Base-by-base conservation (phyloP, 2,888 invertebrate species). In the Poecilobothrus nobilitatus region DNA sequence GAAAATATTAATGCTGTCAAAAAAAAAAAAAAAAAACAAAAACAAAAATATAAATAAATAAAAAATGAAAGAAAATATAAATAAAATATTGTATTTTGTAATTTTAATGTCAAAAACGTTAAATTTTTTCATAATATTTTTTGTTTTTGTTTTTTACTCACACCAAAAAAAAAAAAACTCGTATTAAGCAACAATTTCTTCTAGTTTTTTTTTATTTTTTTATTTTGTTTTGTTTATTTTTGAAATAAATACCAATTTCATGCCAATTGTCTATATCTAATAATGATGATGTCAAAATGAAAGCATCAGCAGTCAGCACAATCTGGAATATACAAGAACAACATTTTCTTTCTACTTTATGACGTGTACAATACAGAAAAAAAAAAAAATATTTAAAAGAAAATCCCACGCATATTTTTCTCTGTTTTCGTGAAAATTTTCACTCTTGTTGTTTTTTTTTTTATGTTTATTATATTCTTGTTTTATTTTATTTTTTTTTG, bases 221-320 rank as follows among this genome's bases (percentile, higher is more conserved):
- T n/a, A 53, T 53, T 53, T 53, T 53, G 18, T 53, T 53, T 12
- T 53, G 7, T 18, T 53, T 53, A 15, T 53, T 53, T 53, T n/a
- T 12, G 27, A 37, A 37, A 37, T 10, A 37, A 37, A 37, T 10
- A 12, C 15, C 53, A 53, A 53, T 53, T 12, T 53, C 18, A 18
- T 53, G 18, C 53, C 18, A 18, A 53, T 53, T 53, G 15, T 53
- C 53, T 53, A 15, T n/a, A 18, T n/a, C 53, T 18, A 53, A 53
- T 53, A 53, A 53, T n/a, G 53, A 53, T 53, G 53, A 53, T 53
- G 53, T 53, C 53, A 53, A 53, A 53, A 53, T 53, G n/a, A 18
- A 53, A 53, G 53, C 53, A 53, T 53, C 53, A 53, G 15, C 53
- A 53, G 18, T 53, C 18, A 27, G 27, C 7, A 41, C 9, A 41